Evolutionary conservation across 2,113 vertebrate genomes (phyloP).

Genomic region (Jaculus jaculus): DNA sequence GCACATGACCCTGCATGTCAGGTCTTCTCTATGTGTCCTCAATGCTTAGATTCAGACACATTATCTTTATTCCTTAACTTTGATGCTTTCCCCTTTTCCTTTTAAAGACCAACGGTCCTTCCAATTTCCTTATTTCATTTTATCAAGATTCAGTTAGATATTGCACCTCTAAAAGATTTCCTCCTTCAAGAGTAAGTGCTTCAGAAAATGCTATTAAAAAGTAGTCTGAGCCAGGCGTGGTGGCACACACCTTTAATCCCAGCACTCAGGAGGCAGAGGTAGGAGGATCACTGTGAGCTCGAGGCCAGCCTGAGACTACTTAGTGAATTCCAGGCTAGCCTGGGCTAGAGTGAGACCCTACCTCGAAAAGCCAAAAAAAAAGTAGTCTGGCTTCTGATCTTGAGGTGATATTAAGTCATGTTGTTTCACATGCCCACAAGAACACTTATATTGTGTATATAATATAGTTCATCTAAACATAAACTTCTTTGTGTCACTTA

Average conservation of each 20-base stretch:
- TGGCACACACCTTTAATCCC: no score
- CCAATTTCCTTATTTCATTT: neutral
- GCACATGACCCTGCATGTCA: fast-evolving
- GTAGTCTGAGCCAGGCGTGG: no score
- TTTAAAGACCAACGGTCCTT: neutral
- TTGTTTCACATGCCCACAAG: neutral
- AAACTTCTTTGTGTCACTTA: neutral
- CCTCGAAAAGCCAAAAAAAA: no score
- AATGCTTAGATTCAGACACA: neutral
- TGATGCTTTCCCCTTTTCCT: neutral
- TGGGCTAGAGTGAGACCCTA: no score
- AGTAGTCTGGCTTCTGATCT: neutral
- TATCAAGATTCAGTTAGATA: neutral
- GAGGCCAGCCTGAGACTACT: no score
- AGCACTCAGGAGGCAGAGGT: no score
- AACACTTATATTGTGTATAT: neutral
- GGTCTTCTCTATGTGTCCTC: neutral
- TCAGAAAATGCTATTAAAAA: neutral
- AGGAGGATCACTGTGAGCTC: no score
- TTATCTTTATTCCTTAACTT: neutral
- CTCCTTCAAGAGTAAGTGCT: neutral
- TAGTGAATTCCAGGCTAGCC: no score
- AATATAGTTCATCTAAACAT: neutral
- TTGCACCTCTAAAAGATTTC: neutral
- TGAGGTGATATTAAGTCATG: neutral